A percentile compares a stretch with the other conserved stretches of the same genome.
phyloP scores from a whole-genome alignment of 2,797 vertebrate genomes.

The Gorsachius magnificus region DNA sequence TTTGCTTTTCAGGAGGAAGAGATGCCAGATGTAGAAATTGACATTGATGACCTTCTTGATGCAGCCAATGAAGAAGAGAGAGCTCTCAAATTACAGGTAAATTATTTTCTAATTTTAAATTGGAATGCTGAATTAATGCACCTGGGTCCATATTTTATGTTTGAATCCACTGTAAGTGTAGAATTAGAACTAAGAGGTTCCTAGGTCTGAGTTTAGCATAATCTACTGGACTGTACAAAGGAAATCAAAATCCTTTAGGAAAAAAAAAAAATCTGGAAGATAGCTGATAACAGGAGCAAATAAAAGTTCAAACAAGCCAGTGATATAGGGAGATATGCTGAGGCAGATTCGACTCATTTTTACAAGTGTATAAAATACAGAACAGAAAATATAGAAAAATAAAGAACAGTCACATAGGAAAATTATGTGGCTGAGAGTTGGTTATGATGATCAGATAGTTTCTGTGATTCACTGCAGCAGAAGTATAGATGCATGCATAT shows the following conservation, averaged over 20 bases:
- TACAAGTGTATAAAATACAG: background rate
- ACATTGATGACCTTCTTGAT: constrained; percentile 95
- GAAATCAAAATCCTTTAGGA: background rate
- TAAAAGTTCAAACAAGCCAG: background rate
- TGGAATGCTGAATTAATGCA: background rate
- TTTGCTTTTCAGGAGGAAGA: constrained; percentile 88
- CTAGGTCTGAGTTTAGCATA: background rate
- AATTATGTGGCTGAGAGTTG: background rate
- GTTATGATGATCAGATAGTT: background rate
- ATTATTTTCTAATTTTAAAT: background rate
- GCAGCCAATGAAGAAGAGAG: constrained; percentile 92
- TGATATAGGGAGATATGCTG: background rate
- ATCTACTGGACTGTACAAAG: background rate
- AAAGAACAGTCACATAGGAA: background rate
- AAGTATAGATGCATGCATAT: background rate
- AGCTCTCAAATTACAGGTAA: constrained; percentile 91
- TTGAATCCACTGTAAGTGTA: background rate
- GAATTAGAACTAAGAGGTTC: background rate
- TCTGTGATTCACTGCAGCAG: background rate
- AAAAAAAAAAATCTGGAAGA: background rate
- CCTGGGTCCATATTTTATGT: background rate
- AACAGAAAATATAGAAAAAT: background rate
- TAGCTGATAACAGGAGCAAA: background rate
- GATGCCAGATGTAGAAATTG: constrained; percentile 98
- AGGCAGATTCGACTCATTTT: background rate